These are phyloP conservation scores for Athalia rosae DNA, from an alignment of 2,888 invertebrate species.

Conservation along the genomic window DNA sequence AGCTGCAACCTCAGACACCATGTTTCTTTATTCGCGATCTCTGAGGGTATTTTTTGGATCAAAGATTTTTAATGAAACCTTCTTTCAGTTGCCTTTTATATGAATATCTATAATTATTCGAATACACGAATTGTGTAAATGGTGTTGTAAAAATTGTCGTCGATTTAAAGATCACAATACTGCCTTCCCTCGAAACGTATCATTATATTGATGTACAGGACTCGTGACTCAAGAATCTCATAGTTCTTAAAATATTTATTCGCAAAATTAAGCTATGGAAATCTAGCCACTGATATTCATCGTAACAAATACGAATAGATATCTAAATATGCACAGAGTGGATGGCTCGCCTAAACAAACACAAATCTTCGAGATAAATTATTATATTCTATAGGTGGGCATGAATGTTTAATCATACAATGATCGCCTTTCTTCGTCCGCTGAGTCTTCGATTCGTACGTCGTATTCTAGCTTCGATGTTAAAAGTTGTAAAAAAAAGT, in stretches of 20 bases:
- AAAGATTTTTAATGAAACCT: no score
- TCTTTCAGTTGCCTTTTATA: no score
- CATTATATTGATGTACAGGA: not conserved
- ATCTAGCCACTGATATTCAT: not conserved
- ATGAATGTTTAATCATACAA: no score
- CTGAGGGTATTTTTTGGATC: no score
- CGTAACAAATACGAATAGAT: not conserved
- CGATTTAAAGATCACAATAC: conserved; percentile 37
- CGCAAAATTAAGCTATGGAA: not conserved
- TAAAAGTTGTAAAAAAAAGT: no score
- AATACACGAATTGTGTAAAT: not conserved
- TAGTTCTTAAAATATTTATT: not conserved
- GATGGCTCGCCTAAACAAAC: not conserved
- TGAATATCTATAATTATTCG: no score
- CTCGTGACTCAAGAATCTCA: not conserved
- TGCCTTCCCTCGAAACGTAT: conserved; percentile 35
- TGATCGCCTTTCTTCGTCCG: no score
- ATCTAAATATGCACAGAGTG: not conserved
- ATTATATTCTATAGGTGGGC: not conserved
- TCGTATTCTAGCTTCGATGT: no score
- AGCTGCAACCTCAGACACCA: no score
- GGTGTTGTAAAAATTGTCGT: not conserved
- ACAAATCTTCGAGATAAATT: not conserved
- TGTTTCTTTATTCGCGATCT: no score
- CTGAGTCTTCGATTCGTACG: no score